Evolutionary conservation across 2,888 invertebrate genomes (phyloP).

Genomic region (Lasioglossum leucozonium): DNA sequence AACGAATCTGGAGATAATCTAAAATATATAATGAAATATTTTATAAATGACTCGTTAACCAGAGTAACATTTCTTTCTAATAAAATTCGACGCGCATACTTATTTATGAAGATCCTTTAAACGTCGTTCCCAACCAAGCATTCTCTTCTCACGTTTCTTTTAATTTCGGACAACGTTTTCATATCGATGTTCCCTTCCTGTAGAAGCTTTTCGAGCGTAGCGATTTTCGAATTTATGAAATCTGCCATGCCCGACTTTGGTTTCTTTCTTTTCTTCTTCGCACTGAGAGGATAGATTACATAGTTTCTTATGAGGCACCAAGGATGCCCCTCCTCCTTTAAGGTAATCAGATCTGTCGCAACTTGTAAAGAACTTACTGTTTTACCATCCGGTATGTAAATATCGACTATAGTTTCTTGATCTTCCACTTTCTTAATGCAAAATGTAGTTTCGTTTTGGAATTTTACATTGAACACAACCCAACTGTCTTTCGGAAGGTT

Average conservation of each 20-base stretch:
- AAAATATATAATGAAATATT: slow-evolving; percentile 29
- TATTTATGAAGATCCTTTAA: not conserved
- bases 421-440: slow-evolving; percentile 73
- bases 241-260: slow-evolving; percentile 59
- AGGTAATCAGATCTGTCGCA: slow-evolving; percentile 75
- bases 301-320: slow-evolving; percentile 80
- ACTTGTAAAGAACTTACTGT: slow-evolving; percentile 50
- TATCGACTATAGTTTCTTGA: slow-evolving; percentile 69
- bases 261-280: slow-evolving; percentile 50
- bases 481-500: slow-evolving; percentile 73
- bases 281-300: slow-evolving; percentile 62
- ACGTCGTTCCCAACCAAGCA: slow-evolving; percentile 33
- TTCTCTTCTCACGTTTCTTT: slow-evolving; percentile 74
- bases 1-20: not conserved
- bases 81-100: not conserved
- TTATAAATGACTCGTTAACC: slow-evolving; percentile 23
- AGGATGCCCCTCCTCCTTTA: slow-evolving; percentile 67
- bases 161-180: slow-evolving; percentile 74
- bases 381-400: slow-evolving; percentile 65
- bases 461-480: slow-evolving; percentile 69
- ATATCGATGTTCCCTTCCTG: slow-evolving; percentile 67
- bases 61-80: not conserved
- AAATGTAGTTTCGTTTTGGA: slow-evolving; percentile 65
- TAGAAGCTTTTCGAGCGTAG: slow-evolving; percentile 67
- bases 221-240: slow-evolving; percentile 76